These are phyloP conservation scores for Anoura caudifer DNA, from an alignment of 2,113 vertebrate species.

Conservation along the genomic window DNA sequence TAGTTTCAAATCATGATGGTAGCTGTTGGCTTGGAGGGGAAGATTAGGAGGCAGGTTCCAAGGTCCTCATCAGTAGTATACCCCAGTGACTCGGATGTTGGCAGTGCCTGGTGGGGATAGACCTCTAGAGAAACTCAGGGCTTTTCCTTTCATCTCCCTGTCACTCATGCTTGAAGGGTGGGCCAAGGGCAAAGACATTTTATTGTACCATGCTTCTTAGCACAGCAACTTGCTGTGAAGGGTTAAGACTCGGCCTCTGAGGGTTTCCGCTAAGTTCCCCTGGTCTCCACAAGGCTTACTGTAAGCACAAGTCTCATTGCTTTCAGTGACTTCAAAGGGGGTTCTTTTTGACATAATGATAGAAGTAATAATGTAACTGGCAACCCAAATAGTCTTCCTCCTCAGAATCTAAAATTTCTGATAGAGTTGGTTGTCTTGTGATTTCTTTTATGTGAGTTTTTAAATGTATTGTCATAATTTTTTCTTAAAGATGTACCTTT, in stretches of 20 bases:
- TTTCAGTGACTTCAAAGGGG: constrained; percentile 2
- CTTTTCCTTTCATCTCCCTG: not conserved
- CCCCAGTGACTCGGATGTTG: not conserved
- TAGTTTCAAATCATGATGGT: not conserved
- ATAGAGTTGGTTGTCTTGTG: constrained; percentile 1
- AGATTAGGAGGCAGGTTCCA: not conserved
- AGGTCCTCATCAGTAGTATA: not conserved
- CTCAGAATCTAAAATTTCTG: constrained; percentile 14
- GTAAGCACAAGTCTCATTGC: not conserved
- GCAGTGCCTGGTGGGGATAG: not conserved
- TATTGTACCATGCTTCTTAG: not conserved
- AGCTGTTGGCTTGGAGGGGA: not conserved
- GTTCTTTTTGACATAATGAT: not conserved
- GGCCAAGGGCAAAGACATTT: not conserved
- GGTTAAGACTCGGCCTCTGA: not conserved
- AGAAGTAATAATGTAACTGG: not conserved
- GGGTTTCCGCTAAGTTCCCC: not conserved
- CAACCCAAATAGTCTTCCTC: not conserved
- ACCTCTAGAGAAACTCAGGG: not conserved
- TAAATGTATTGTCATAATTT: not conserved
- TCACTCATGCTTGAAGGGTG: not conserved
- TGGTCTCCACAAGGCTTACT: not conserved
- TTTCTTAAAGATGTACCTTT: not conserved
- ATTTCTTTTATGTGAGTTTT: not conserved
- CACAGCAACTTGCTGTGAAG: not conserved